These are phyloP conservation scores for Channa maculata DNA, from an alignment of 2,113 vertebrate species.

Conservation along the genomic window DNA sequence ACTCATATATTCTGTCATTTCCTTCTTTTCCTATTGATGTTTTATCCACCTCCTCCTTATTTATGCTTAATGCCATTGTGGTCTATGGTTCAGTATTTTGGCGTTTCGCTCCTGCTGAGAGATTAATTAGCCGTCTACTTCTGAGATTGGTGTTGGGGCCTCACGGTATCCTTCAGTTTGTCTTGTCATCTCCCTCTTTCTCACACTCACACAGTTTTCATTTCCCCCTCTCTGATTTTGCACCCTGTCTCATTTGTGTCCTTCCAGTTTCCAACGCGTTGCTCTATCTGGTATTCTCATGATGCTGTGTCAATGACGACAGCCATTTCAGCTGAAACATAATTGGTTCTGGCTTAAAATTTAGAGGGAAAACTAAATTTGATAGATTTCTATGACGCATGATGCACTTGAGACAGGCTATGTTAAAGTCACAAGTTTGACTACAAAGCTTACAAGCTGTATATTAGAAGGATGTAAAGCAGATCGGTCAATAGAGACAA, in stretches of 20 bases:
- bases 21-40: constrained; percentile 19
- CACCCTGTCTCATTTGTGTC: constrained; percentile 23
- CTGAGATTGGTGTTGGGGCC: constrained; percentile 48
- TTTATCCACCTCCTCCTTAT: constrained; percentile 13
- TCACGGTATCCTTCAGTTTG: constrained; percentile 54
- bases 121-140: constrained; percentile 72
- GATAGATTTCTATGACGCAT: constrained; percentile 30
- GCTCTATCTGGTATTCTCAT: constrained; percentile 26
- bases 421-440: constrained; percentile 18
- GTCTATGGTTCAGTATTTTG: constrained; percentile 48
- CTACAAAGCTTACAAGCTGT: constrained; percentile 28
- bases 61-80: constrained; percentile 18
- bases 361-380: constrained; percentile 36
- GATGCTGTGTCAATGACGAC: background rate
- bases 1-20: constrained; percentile 44
- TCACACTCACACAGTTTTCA: background rate
- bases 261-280: background rate
- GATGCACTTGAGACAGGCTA: constrained; percentile 22
- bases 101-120: constrained; percentile 58
- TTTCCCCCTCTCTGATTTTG: constrained; percentile 15
- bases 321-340: constrained; percentile 21
- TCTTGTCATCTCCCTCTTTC: constrained; percentile 24
- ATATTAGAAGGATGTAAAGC: constrained; percentile 48
- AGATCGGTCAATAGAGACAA: constrained; percentile 54
- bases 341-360: constrained; percentile 40